Evolutionary conservation across 2,797 vertebrate species (phyloP).

Genomic region (Acipenser oxyrinchus): DNA sequence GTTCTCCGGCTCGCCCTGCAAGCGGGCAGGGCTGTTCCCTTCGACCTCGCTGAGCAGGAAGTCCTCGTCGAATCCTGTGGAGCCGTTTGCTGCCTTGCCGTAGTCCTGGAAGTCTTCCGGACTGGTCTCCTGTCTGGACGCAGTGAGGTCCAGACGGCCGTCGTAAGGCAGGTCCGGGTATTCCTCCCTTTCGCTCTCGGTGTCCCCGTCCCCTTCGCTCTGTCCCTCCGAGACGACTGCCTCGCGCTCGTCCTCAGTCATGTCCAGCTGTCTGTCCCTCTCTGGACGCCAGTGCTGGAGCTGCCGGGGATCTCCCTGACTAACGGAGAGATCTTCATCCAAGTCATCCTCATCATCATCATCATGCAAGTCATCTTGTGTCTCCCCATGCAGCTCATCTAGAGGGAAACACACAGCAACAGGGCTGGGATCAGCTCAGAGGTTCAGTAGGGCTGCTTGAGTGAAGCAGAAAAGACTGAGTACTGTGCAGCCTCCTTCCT

Average conservation of each 20-base stretch:
- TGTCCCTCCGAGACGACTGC: conserved; percentile 13
- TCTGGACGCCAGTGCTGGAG: conserved; percentile 16
- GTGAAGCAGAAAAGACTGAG: no score
- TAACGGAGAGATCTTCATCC: not conserved
- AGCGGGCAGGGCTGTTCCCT: no score
- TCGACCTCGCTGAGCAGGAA: no score
- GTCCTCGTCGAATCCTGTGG: conserved; percentile 11
- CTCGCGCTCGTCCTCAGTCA: conserved; percentile 38
- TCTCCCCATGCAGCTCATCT: not conserved
- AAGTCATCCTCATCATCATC: conserved; percentile 19
- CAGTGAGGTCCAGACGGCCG: conserved; percentile 18
- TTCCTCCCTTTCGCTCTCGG: conserved; percentile 22
- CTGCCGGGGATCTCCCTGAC: conserved; percentile 10
- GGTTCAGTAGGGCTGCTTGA: no score
- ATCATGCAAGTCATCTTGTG: conserved; percentile 29
- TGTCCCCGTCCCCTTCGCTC: conserved; percentile 14
- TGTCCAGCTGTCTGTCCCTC: conserved; percentile 27
- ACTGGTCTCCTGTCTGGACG: conserved; percentile 14
- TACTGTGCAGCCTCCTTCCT: no score
- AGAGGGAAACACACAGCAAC: no score
- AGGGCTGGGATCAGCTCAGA: no score
- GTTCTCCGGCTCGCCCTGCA: not conserved
- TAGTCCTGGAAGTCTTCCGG: not conserved
- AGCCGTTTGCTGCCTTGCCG: conserved; percentile 4
- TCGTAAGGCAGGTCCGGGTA: conserved; percentile 19